Conservation (phyloP, 2,797 vertebrate species). For the Buphagus erythrorhynchus region DNA sequence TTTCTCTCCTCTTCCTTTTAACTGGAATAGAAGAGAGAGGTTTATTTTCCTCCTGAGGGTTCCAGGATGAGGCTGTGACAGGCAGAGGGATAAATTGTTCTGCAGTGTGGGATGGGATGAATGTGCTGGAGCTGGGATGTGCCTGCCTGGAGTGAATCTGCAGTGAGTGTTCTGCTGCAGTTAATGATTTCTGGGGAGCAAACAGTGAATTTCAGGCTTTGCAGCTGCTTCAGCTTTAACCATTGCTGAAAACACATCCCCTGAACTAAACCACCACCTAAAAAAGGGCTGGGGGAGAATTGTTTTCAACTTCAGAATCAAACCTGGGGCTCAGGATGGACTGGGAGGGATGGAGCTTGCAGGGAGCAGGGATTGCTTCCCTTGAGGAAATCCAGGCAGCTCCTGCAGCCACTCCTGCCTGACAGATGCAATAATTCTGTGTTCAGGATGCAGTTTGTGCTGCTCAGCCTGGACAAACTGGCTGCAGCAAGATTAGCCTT, state of each 20-base stretch:
- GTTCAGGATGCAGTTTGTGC: no score
- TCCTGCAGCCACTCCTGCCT: background rate
- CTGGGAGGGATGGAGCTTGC: background rate
- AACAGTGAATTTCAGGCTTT: background rate
- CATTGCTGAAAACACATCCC: accelerated
- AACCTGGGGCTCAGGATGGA: background rate
- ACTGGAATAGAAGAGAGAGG: background rate
- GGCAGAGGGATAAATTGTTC: background rate
- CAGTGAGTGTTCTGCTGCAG: background rate
- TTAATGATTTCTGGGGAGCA: accelerated
- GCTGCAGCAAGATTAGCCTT: background rate
- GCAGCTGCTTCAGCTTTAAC: background rate
- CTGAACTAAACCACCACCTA: background rate
- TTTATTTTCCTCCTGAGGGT: background rate
- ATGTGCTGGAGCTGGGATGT: background rate
- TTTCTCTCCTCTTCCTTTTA: background rate
- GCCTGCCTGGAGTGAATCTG: background rate
- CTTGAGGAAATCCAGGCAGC: no score
- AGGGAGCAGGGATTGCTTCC: background rate
- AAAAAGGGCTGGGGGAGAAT: background rate
- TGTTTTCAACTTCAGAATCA: background rate
- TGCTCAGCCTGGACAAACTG: no score
- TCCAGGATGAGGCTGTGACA: accelerated
- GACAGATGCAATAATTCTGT: no score
- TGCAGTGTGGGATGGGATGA: background rate